Evolutionary conservation across 2,113 vertebrate genomes (phyloP), one percentile per base, ranked within the genome.

Genomic region (Rhinolophus sinicus): DNA sequence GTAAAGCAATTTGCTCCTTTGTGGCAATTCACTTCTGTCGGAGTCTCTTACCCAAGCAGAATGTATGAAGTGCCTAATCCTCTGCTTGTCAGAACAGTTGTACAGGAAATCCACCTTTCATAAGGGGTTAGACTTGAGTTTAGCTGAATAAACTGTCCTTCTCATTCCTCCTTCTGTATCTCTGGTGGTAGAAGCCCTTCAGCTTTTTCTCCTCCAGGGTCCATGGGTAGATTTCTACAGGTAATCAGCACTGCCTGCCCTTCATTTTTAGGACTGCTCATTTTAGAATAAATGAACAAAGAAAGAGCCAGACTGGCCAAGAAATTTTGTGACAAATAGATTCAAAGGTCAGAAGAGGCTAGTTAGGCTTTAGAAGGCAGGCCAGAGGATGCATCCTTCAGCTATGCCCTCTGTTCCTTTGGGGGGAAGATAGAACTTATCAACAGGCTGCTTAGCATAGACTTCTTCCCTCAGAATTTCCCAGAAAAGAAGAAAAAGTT

Each of bases 91-190:
- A 93, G 88, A 93, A 64, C 50, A 94, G 80, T 94, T 97, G 83
- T 95, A 89, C 86, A 94, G 95, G 95, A 98, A 97, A 97, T 93
- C 94, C 86, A 96, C 90, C 88, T 97, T 96, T 94, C 50, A 54
- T 92, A 76, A 93, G 56, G 81, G 62, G 84, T 96, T 94, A 97
- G 90, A 52, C 82, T 94, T 95, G 90, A 96, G 56, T 72, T 95
- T 92, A 92, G 82, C 72, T 84, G 16, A 92, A 13, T 84, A 90
- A 95, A 93, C 73, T 87, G 60, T 65, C 54, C 75, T 21, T 85
- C 44, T 94, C 47, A 15, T 69, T 81, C 47, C 30, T 82, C 24
- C 83, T 90, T 5, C 40, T 70, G 1, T 88, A 21, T 90, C 52
- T 81, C 16, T 60, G 60, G 38, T 90, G 16, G 15, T 67, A 82